Percentiles rank a stretch among this genome's conserved stretches.
phyloP scores from a whole-genome alignment of 2,888 invertebrate species.

The Plebejus argus region DNA sequence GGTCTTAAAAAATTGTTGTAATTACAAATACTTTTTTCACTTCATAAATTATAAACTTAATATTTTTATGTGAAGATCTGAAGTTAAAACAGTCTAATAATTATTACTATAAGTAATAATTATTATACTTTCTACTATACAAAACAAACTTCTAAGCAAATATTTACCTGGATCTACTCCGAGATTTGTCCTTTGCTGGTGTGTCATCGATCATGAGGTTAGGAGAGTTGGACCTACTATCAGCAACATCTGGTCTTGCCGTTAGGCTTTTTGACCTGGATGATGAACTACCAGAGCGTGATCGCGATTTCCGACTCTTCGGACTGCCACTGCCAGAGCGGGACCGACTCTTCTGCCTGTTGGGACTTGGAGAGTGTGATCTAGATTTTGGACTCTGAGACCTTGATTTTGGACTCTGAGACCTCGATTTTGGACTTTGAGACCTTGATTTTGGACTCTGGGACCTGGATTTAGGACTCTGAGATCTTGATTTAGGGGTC shows the following conservation, averaged over 20 bases:
- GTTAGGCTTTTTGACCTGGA: constrained; percentile 64
- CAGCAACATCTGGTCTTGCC: constrained; percentile 59
- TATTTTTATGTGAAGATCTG: no score
- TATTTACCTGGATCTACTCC: constrained; percentile 66
- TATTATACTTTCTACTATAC: not conserved
- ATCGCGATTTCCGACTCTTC: constrained; percentile 57
- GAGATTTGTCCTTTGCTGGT: constrained; percentile 62
- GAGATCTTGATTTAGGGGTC: constrained; percentile 58
- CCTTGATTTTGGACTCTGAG: constrained; percentile 50
- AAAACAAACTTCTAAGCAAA: not conserved
- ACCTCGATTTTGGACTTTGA: constrained; percentile 56
- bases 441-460: constrained; percentile 55
- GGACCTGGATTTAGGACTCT: constrained; percentile 55
- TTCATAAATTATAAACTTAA: no score
- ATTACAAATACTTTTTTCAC: no score
- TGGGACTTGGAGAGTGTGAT: constrained; percentile 52
- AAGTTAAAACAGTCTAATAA: not conserved
- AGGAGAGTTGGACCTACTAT: constrained; percentile 77
- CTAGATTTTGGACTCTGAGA: constrained; percentile 49
- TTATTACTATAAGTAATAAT: no score
- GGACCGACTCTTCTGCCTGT: constrained; percentile 57
- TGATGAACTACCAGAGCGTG: constrained; percentile 57
- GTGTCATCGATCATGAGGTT: constrained; percentile 78
- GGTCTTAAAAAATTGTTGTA: no score
- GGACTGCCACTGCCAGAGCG: constrained; percentile 73